Evolutionary conservation across 2,113 vertebrate species (phyloP).

Genomic region (Lagopus muta): DNA sequence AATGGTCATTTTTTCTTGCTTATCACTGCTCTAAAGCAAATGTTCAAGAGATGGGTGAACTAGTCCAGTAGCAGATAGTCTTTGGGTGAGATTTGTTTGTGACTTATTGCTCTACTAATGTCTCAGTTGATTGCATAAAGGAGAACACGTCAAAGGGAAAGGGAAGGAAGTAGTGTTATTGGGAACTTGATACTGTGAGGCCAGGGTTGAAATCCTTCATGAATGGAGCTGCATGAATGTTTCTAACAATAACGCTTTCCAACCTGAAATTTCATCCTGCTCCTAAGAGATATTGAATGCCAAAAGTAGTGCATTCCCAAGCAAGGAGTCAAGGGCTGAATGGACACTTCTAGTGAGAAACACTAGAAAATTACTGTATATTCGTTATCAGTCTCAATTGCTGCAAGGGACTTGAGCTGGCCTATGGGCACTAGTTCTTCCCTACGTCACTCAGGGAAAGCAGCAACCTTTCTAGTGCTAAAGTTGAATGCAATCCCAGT

Average conservation of each 20-base stretch:
- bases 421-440: not conserved
- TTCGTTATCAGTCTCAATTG: not conserved
- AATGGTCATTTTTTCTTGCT: not conserved
- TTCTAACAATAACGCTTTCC: not conserved
- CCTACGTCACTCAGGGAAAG: not conserved
- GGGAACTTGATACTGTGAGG: not conserved
- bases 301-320: not conserved
- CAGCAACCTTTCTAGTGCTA: accelerated
- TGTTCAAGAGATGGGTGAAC: not conserved
- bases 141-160: not conserved
- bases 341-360: not conserved
- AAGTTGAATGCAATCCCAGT: not conserved
- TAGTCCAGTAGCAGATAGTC: not conserved
- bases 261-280: not conserved
- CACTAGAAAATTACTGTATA: not conserved
- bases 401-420: not conserved
- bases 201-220: not conserved
- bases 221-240: not conserved
- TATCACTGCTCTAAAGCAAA: not conserved
- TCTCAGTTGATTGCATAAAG: not conserved
- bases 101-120: not conserved
- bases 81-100: not conserved
- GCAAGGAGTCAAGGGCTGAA: not conserved
- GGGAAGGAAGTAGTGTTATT: not conserved
- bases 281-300: not conserved